Evolutionary conservation across 2,113 vertebrate genomes (phyloP).

Genomic region (Fregetta grallaria): DNA sequence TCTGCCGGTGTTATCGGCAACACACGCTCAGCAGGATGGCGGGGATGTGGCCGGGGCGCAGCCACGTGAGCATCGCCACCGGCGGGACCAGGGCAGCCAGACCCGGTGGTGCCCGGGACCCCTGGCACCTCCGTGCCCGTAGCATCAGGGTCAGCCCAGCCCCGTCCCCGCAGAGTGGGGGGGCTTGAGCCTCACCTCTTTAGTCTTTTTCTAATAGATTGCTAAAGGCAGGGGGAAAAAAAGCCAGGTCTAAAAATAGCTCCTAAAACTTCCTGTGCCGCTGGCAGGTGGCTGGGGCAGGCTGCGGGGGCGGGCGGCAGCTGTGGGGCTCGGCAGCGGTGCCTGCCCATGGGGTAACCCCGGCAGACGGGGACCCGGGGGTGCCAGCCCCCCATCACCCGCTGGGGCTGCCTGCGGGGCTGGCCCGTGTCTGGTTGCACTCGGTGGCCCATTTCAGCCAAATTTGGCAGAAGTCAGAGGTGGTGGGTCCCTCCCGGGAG

Average conservation of each 20-base stretch:
- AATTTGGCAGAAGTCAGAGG: conserved; percentile 10
- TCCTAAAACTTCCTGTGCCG: conserved; percentile 50
- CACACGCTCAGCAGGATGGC: fast-evolving
- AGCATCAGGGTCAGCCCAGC: neutral
- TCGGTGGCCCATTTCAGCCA: neutral
- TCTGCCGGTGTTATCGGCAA: neutral
- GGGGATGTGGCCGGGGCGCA: neutral
- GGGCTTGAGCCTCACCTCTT: neutral
- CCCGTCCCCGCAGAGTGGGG: fast-evolving
- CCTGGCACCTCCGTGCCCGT: fast-evolving
- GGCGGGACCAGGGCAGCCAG: fast-evolving
- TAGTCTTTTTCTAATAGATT: neutral
- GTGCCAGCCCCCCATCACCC: neutral
- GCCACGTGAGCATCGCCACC: neutral
- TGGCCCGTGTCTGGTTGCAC: neutral
- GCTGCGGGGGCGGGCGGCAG: conserved; percentile 8
- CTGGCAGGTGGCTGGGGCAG: conserved; percentile 52
- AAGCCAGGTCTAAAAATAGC: conserved; percentile 19
- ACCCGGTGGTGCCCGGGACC: fast-evolving
- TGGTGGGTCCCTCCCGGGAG: neutral
- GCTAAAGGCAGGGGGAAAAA: neutral
- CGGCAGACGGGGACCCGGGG: neutral
- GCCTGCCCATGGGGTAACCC: neutral
- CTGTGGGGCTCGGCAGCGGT: neutral
- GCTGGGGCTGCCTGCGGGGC: neutral